These are phyloP conservation scores for Sympetrum striolatum DNA, from an alignment of 2,888 invertebrate genomes.

Conservation along the genomic window DNA sequence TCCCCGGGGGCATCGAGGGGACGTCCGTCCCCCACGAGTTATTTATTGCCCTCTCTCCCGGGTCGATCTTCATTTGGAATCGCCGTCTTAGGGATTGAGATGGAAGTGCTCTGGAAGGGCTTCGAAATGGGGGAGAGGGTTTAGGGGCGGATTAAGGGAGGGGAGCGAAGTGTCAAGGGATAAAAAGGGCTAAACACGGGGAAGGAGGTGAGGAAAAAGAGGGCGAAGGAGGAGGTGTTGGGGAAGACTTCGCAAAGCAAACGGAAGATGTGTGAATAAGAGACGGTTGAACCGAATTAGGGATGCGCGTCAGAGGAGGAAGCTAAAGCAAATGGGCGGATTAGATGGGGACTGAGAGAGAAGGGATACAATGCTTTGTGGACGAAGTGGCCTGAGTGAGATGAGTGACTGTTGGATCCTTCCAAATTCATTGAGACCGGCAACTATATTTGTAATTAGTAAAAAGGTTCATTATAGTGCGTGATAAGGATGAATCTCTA, in stretches of 20 bases:
- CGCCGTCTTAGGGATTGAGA: not conserved
- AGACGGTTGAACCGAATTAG: too few relatives aligned
- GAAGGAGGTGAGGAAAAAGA: not conserved
- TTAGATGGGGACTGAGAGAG: too few relatives aligned
- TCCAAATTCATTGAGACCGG: too few relatives aligned
- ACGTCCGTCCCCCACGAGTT: not conserved
- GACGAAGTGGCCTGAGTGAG: too few relatives aligned
- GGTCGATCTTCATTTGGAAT: not conserved
- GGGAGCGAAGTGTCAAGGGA: not conserved
- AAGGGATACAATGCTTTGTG: too few relatives aligned
- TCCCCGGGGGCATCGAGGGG: not conserved
- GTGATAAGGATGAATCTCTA: too few relatives aligned
- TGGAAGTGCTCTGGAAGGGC: not conserved
- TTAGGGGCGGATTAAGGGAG: not conserved
- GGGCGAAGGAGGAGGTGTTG: not conserved
- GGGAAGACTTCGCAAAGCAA: not conserved
- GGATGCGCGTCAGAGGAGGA: too few relatives aligned
- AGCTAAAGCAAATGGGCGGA: too few relatives aligned
- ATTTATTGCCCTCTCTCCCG: not conserved
- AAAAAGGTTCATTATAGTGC: too few relatives aligned
- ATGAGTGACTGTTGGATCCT: too few relatives aligned
- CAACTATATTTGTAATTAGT: too few relatives aligned
- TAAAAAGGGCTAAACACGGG: not conserved
- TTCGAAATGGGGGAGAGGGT: not conserved
- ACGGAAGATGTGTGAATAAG: not conserved